Percentiles rank a stretch among this genome's conserved stretches.
Evolutionary conservation across 2,797 vertebrate genomes (phyloP).

Genomic region (Gymnoscopelus braueri): DNA sequence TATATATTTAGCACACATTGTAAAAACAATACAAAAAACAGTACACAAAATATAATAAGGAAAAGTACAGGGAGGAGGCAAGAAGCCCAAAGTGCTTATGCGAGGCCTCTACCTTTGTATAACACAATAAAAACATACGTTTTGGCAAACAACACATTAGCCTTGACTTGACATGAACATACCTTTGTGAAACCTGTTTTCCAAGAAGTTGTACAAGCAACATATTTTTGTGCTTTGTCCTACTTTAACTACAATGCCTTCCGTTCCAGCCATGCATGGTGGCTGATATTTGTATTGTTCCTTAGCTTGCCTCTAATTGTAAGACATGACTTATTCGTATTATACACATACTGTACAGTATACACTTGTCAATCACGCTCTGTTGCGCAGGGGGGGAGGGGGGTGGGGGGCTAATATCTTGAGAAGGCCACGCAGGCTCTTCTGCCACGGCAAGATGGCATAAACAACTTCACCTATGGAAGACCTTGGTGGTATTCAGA

Average conservation of each 20-base stretch:
- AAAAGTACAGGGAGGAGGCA: too few species aligned
- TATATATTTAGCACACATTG: too few species aligned
- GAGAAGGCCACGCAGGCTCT: neutral
- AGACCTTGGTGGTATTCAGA: slow-evolving; percentile 45
- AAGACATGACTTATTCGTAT: slow-evolving; percentile 18
- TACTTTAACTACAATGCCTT: neutral
- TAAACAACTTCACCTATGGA: slow-evolving; percentile 35
- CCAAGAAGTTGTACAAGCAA: too few species aligned
- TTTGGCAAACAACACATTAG: too few species aligned
- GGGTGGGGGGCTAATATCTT: neutral
- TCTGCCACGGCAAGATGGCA: neutral
- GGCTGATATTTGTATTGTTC: slow-evolving; percentile 25
- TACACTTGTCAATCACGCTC: slow-evolving; percentile 42
- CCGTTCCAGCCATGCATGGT: neutral
- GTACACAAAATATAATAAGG: too few species aligned
- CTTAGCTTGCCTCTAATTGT: slow-evolving; percentile 32
- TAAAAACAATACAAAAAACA: too few species aligned
- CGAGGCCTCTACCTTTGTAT: too few species aligned
- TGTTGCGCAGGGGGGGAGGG: neutral
- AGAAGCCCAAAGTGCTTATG: too few species aligned
- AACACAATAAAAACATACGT: too few species aligned
- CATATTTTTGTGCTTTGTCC: too few species aligned
- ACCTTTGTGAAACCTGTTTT: too few species aligned
- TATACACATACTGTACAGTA: neutral
- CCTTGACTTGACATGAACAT: too few species aligned